These are phyloP conservation scores for Pemphredon lugubris DNA, from an alignment of 2,888 invertebrate genomes.

Conservation along the genomic window DNA sequence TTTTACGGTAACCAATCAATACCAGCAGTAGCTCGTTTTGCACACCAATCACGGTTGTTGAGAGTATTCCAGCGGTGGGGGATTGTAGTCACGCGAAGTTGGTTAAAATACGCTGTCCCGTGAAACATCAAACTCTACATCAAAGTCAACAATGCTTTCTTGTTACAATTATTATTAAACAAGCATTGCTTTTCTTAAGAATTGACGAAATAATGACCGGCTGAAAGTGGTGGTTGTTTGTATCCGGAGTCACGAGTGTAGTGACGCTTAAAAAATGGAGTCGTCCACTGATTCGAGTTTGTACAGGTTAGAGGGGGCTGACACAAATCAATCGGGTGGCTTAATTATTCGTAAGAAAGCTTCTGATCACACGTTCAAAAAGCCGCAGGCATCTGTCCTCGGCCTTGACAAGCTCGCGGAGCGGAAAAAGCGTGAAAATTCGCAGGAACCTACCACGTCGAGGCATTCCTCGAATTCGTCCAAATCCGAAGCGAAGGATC, in stretches of 20 bases:
- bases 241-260: background rate
- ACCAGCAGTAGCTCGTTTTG: too few species aligned
- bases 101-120: too few species aligned
- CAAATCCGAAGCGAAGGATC: conserved; percentile 73
- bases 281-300: conserved; percentile 73
- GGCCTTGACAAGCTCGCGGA: conserved; percentile 94
- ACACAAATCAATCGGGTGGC: conserved; percentile 77
- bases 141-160: too few species aligned
- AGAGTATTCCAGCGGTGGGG: too few species aligned
- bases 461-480: conserved; percentile 68
- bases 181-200: too few species aligned
- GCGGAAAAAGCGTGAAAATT: conserved; percentile 84
- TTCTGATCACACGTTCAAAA: conserved; percentile 85
- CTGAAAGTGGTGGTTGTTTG: background rate
- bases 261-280: conserved; percentile 37
- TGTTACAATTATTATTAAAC: too few species aligned
- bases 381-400: conserved; percentile 89
- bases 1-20: too few species aligned
- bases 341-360: conserved; percentile 81
- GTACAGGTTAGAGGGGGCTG: conserved; percentile 81
- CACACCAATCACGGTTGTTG: too few species aligned
- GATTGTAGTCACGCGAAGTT: too few species aligned
- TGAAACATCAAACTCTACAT: too few species aligned
- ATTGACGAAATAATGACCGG: too few species aligned
- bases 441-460: conserved; percentile 69